Evolutionary conservation across 2,113 vertebrate species (phyloP).

Genomic region (Macquaria ambigua): DNA sequence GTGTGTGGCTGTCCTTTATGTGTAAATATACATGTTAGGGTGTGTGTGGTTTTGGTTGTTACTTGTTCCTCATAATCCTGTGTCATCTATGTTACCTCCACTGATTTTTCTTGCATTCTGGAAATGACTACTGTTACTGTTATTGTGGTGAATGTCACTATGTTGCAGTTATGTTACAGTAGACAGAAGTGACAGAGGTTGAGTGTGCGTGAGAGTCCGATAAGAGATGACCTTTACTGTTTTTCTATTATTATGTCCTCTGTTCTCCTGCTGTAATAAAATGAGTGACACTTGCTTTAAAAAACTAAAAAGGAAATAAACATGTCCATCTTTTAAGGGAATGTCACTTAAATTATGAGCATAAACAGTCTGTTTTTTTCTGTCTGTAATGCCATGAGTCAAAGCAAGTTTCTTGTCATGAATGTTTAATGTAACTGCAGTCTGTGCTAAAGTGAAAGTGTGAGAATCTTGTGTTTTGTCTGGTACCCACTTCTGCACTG

Average conservation of each 20-base stretch:
- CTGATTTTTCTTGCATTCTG: constrained; percentile 35
- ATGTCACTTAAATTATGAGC: constrained; percentile 43
- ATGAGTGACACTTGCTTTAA: constrained; percentile 36
- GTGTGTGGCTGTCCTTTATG: neutral
- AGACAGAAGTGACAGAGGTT: constrained; percentile 1
- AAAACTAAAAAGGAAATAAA: constrained; percentile 59
- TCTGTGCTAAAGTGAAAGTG: constrained; percentile 13
- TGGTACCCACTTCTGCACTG: constrained; percentile 4
- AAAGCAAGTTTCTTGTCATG: constrained; percentile 39
- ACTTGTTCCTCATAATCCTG: neutral
- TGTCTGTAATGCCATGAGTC: constrained; percentile 14
- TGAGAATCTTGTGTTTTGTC: constrained; percentile 8
- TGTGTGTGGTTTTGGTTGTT: neutral
- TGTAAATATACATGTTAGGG: constrained; percentile 39
- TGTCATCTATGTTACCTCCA: constrained; percentile 4
- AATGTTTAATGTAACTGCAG: constrained; percentile 44
- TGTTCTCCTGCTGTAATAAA: constrained; percentile 35
- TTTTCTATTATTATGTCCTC: constrained; percentile 1
- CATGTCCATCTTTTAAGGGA: constrained; percentile 31
- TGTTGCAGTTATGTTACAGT: constrained; percentile 16
- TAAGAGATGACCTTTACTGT: constrained; percentile 27
- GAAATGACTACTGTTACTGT: constrained; percentile 11
- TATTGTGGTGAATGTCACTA: neutral
- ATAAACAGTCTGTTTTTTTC: neutral
- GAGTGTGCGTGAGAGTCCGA: constrained; percentile 5